Evolutionary conservation across 2,888 invertebrate species (phyloP), one percentile per base, ranked within the genome.

Genomic region (Drosophila leonis): DNA sequence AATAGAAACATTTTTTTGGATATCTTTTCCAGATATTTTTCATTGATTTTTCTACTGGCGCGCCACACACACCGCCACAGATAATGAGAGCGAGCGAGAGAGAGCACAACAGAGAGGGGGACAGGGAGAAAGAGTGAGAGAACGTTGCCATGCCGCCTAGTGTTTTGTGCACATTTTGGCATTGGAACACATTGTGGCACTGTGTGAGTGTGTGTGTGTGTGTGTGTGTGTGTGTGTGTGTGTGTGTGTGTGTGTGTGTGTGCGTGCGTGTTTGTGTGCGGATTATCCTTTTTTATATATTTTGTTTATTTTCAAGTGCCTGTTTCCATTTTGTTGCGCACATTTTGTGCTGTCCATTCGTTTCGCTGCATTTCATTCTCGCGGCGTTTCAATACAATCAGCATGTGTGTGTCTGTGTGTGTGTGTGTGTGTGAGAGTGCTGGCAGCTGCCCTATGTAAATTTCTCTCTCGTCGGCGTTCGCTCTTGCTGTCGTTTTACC

Each of bases 331-430:
- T 80, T 78, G 71, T 80, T 80, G 78, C 75, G 67, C 65, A 72
- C 80, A 71, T 68, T 90, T 88, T 87, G 78, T 80, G 75, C 69
- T 72, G 63, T 42, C 72, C 86, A 82, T 90, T 90, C 88, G 88
- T 88, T 90, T 78, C 83, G 86, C 88, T 86, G 90, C 88, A 85
- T 90, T 90, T 85, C 86, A 85, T 78, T 86, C 81, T 82, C 88
- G 68, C 54, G 51, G 62, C 76, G 90, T 90, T 89, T 85, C 90
- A 82, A 75, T 66, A 80, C 73, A 77, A 62, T 44, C 65, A 56
- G 49, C 56, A 24, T 56, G 42, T 56, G 35, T 31, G 41, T 12
- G 15, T 31, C 35, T 18, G 54, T 29, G 24, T n/a, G n/a, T n/a
- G n/a, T n/a, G n/a, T n/a, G n/a, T 51, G 41, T 46, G 46, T 70